A percentile compares a stretch with the other conserved stretches of the same genome.
Evolutionary conservation across 30 jellyfish, hydroid and myxozoan genomes (phyloP).

Genomic region (Pseudorhiza aurosa): DNA sequence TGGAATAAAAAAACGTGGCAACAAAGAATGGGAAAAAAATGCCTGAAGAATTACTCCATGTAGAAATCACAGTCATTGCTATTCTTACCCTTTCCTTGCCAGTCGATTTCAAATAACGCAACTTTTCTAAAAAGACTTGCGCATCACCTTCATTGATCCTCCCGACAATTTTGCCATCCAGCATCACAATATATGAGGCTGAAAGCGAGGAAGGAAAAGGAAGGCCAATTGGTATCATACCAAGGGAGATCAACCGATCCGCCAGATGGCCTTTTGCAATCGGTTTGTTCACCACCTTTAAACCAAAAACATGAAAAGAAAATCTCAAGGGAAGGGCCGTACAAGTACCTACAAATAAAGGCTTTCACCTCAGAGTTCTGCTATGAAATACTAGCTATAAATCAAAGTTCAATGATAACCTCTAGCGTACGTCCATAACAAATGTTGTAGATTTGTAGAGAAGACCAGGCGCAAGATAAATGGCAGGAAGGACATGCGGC

Average conservation of each 20-base stretch:
- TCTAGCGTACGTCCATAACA: too few species aligned
- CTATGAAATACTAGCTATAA: too few species aligned
- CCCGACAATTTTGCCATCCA: conserved; percentile 98
- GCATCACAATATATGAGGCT: conserved; percentile 71
- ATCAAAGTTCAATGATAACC: too few species aligned
- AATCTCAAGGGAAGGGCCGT: neutral
- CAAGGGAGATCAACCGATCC: conserved; percentile 73
- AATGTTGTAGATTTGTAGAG: too few species aligned
- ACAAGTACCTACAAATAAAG: too few species aligned
- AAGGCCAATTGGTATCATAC: conserved; percentile 78
- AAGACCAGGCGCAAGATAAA: too few species aligned
- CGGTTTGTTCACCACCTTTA: conserved; percentile 79
- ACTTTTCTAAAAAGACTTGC: conserved; percentile 54
- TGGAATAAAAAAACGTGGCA: too few species aligned
- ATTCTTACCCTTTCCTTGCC: conserved; percentile 67
- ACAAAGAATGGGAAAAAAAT: too few species aligned
- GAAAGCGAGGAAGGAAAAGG: conserved; percentile 57
- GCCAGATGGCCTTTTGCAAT: conserved; percentile 62
- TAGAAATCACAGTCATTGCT: neutral
- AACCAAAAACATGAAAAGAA: neutral
- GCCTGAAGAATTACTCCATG: too few species aligned
- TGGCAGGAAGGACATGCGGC: too few species aligned
- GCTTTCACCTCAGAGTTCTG: too few species aligned
- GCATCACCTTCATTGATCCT: conserved; percentile 71
- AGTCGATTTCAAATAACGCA: conserved; percentile 75